Percentiles rank a stretch among this genome's conserved stretches.
These are phyloP conservation scores for Leptinotarsa haldemani DNA, from an alignment of 2,888 invertebrate genomes.

Conservation along the genomic window DNA sequence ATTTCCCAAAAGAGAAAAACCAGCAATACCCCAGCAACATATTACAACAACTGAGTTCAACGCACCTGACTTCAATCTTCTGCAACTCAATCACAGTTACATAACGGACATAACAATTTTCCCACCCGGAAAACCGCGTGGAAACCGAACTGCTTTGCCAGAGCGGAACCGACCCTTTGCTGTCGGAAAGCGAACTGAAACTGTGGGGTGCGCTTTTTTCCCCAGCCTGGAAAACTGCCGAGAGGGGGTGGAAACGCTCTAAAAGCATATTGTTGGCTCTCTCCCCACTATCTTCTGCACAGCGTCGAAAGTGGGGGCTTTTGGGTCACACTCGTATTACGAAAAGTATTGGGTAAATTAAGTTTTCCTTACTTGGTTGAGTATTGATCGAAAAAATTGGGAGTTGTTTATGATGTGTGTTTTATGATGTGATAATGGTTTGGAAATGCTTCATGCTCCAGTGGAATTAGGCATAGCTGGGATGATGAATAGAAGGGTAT, in stretches of 20 bases:
- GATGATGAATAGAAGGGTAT: neutral
- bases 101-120: conserved; percentile 17
- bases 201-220: conserved; percentile 44
- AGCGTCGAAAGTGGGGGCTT: conserved; percentile 43
- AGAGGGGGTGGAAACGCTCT: conserved; percentile 41
- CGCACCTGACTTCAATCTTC: conserved; percentile 7
- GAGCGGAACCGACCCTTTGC: conserved; percentile 33
- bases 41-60: neutral
- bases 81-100: conserved; percentile 3
- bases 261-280: conserved; percentile 47
- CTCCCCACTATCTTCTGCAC: conserved; percentile 35
- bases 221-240: conserved; percentile 40
- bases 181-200: conserved; percentile 41
- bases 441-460: conserved; percentile 16
- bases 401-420: conserved; percentile 43
- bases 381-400: conserved; percentile 46
- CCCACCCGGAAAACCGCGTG: conserved; percentile 16
- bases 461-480: neutral
- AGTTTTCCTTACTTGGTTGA: conserved; percentile 44
- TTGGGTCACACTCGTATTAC: conserved; percentile 48
- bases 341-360: conserved; percentile 49
- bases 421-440: conserved; percentile 36
- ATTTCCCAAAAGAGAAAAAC: neutral
- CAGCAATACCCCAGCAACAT: neutral
- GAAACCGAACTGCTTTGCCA: conserved; percentile 17